Evolutionary conservation across 2,797 vertebrate genomes (phyloP).

Genomic region (Eleutherodactylus coqui): DNA sequence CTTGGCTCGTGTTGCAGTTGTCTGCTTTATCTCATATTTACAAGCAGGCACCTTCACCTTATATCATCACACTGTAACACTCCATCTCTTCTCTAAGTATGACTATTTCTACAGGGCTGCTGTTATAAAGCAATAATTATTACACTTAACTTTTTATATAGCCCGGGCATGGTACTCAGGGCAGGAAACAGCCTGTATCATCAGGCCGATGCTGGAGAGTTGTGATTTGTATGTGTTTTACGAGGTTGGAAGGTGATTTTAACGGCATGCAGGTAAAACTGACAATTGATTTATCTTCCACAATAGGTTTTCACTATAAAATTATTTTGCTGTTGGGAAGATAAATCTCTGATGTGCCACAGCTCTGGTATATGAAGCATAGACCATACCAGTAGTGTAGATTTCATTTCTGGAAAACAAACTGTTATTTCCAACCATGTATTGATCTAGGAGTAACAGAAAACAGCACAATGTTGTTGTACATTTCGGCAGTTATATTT

Average conservation of each 20-base stretch:
- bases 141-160: slow-evolving; percentile 53
- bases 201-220: slow-evolving; percentile 42
- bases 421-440: slow-evolving; percentile 36
- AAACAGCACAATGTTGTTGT: slow-evolving; percentile 26
- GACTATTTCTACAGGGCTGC: slow-evolving; percentile 52
- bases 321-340: slow-evolving; percentile 65
- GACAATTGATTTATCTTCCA: slow-evolving; percentile 63
- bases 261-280: slow-evolving; percentile 61
- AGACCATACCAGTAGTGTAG: slow-evolving; percentile 53
- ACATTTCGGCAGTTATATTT: slow-evolving; percentile 17
- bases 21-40: slow-evolving; percentile 62
- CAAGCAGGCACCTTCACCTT: slow-evolving; percentile 58
- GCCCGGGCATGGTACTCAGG: slow-evolving; percentile 45
- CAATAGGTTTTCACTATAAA: slow-evolving; percentile 65
- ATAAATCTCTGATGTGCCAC: slow-evolving; percentile 63
- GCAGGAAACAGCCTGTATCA: slow-evolving; percentile 52
- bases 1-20: slow-evolving; percentile 37
- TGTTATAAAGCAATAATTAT: slow-evolving; percentile 62
- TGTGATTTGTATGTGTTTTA: slow-evolving; percentile 63
- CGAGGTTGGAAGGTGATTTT: slow-evolving; percentile 62
- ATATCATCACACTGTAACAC: slow-evolving; percentile 55
- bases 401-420: slow-evolving; percentile 62
- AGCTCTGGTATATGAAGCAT: slow-evolving; percentile 61
- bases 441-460: slow-evolving; percentile 59
- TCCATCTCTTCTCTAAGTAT: slow-evolving; percentile 53